Evolutionary conservation across 2,888 invertebrate species (phyloP), one percentile per base, ranked within the genome.

Genomic region (Plemyria rubiginata): DNA sequence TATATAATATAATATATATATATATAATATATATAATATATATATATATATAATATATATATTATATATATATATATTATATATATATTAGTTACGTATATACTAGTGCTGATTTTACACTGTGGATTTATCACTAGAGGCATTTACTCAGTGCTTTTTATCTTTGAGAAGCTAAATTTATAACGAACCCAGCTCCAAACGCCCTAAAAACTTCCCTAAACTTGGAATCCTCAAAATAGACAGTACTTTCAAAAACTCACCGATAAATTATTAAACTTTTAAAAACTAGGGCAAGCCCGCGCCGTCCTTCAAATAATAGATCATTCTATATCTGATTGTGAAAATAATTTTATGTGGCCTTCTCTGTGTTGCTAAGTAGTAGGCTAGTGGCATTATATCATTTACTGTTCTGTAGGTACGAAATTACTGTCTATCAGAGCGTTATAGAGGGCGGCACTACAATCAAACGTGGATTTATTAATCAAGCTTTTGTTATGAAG

Each of bases 281-380:
- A 48, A 55, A 55, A 55, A 55, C 40, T 55, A 55, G 55, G 55
- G 38, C 55, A 55, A 40, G 16, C 6, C 38, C 12, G 22, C 0
- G 11, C 38, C 48, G 54, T 48, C 48, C 48, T 55, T 48, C 48
- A 55, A 46, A 22, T 36, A 55, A 55, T 55, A 48, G 40, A 43
- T 29, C 29, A 40, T 45, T 40, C 46, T 40, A 13, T 48, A 48
- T 55, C 40, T 48, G 55, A 55, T 55, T 48, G 48, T 55, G 16
- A 48, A 48, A 55, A 38, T 40, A 55, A 55, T 55, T 40, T 55
- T 13, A 40, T 48, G 36, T 12, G 55, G 46, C 55, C 55, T 55
- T 49, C 40, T 22, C 28, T 55, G 40, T 55, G n/a, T 28, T 28
- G 28, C 32, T 53, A 43, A 49, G 29, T 49, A 48, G 16, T 22